Conservation (phyloP, 2,888 invertebrate genomes). For the Piscicola geometra region DNA sequence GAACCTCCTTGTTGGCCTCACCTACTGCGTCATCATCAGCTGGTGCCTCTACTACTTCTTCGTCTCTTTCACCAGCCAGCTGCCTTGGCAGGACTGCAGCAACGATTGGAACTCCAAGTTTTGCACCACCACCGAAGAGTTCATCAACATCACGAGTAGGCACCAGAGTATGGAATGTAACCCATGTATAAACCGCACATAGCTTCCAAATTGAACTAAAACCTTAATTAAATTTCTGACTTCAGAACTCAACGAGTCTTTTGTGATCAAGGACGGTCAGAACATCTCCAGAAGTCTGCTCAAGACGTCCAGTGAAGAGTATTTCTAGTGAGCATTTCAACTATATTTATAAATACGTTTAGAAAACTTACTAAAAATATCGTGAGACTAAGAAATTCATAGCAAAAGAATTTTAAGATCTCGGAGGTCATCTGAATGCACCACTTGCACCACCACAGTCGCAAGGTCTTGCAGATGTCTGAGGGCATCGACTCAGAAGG, state of each 20-base stretch:
- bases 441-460: slow-evolving; percentile 42
- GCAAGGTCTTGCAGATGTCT: slow-evolving; percentile 49
- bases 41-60: slow-evolving; percentile 54
- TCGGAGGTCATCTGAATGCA: neutral
- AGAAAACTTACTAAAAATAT: too few species aligned
- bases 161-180: too few species aligned
- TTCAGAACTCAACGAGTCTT: neutral
- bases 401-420: neutral
- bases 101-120: slow-evolving; percentile 43
- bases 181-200: too few species aligned
- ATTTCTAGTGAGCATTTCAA: slow-evolving; percentile 45
- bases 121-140: slow-evolving; percentile 33
- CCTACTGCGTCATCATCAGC: slow-evolving; percentile 55
- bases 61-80: slow-evolving; percentile 49
- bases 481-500: slow-evolving; percentile 49
- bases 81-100: slow-evolving; percentile 54
- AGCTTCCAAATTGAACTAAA: too few species aligned
- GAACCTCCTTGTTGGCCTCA: slow-evolving; percentile 51
- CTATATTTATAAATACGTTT: too few species aligned
- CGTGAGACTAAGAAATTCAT: neutral
- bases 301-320: slow-evolving; percentile 41
- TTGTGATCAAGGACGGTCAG: neutral
- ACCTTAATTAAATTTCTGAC: too few species aligned
- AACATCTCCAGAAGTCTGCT: slow-evolving; percentile 11
- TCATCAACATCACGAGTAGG: neutral